Conservation (phyloP, 2,888 invertebrate genomes). For the Cataglyphis rosenhaueri region DNA sequence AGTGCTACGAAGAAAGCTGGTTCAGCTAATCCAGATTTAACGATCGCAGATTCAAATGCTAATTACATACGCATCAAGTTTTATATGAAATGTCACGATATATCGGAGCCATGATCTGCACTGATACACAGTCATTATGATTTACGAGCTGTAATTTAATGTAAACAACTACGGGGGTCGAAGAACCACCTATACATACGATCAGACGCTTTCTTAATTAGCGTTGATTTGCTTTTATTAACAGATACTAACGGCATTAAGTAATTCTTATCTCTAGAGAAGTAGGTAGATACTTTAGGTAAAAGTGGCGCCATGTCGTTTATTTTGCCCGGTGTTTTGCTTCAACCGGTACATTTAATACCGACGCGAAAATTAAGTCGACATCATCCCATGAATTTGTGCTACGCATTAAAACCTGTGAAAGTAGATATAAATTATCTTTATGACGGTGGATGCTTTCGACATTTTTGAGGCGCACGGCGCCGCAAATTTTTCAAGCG, state of each 20-base stretch:
- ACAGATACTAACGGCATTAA: slow-evolving; percentile 54
- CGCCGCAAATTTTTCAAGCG: slow-evolving; percentile 38
- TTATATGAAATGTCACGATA: background rate
- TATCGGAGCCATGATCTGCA: background rate
- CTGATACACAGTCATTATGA: slow-evolving; percentile 30
- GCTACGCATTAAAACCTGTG: slow-evolving; percentile 51
- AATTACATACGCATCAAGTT: slow-evolving; percentile 26
- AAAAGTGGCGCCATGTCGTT: slow-evolving; percentile 44
- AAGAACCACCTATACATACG: slow-evolving; percentile 13
- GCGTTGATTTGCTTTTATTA: slow-evolving; percentile 64
- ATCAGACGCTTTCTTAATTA: slow-evolving; percentile 67
- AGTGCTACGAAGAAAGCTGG: slow-evolving; percentile 36
- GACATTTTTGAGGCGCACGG: slow-evolving; percentile 54
- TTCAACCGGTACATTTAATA: slow-evolving; percentile 10
- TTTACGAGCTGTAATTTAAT: slow-evolving; percentile 42
- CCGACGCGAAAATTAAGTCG: slow-evolving; percentile 34
- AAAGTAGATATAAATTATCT: slow-evolving; percentile 61
- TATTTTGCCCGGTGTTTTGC: background rate
- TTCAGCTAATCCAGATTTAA: slow-evolving; percentile 38
- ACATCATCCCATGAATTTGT: slow-evolving; percentile 33
- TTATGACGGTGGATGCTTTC: slow-evolving; percentile 47
- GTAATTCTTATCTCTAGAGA: slow-evolving; percentile 52
- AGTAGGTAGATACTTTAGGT: slow-evolving; percentile 4
- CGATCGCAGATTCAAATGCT: slow-evolving; percentile 17
- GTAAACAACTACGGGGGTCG: slow-evolving; percentile 35